Percentiles rank a stretch among this genome's conserved stretches.
Evolutionary conservation across 2,888 invertebrate species (phyloP).

Genomic region (Macrophya alboannulata): DNA sequence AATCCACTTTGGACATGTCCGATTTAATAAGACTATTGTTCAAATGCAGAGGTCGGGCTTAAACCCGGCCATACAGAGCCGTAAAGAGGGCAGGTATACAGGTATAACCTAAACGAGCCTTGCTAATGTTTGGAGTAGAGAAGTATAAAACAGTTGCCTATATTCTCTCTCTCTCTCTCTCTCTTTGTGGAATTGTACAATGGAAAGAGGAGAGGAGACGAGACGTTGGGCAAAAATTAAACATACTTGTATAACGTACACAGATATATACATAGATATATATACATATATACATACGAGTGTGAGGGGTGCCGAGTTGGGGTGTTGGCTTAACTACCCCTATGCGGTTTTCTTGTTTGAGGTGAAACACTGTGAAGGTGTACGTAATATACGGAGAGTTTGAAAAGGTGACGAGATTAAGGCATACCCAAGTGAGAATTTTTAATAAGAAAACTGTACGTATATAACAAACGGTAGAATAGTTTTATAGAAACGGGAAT

Average conservation of each 20-base stretch:
- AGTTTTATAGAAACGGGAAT: not conserved
- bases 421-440: not conserved
- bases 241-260: not conserved
- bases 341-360: constrained; percentile 17
- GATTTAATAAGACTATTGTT: constrained; percentile 50
- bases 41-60: not conserved
- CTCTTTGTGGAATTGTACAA: not conserved
- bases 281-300: not conserved
- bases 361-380: not conserved
- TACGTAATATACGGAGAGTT: not conserved
- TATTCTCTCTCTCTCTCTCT: not conserved
- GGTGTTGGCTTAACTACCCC: not conserved
- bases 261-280: not conserved
- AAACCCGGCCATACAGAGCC: not conserved
- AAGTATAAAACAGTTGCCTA: not conserved
- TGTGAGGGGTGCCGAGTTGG: not conserved
- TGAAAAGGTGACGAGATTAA: not conserved
- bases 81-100: no score
- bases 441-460: not conserved
- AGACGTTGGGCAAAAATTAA: constrained; percentile 30
- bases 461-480: not conserved
- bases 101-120: not conserved
- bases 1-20: constrained; percentile 29
- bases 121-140: constrained; percentile 1
- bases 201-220: not conserved